phyloP scores from a whole-genome alignment of 2,888 invertebrate species.

The Oeneis ivallda region DNA sequence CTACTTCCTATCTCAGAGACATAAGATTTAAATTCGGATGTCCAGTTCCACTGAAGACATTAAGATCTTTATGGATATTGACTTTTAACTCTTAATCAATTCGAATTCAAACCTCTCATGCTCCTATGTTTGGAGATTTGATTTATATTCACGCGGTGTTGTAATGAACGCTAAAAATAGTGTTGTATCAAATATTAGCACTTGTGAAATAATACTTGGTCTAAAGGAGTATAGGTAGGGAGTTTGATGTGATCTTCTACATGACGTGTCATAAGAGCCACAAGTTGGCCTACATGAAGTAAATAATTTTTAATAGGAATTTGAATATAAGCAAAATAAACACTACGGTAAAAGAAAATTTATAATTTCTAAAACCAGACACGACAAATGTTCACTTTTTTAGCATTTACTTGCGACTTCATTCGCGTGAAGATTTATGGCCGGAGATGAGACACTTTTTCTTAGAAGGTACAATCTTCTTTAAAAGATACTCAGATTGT shows the following conservation, averaged over 20 bases:
- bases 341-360: no score
- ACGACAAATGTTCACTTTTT: no score
- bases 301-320: no score
- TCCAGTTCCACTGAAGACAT: constrained; percentile 15
- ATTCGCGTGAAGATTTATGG: no score
- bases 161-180: constrained; percentile 38
- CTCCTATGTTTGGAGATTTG: constrained; percentile 53
- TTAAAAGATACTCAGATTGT: no score
- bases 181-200: constrained; percentile 34
- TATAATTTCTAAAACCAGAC: no score
- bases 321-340: no score
- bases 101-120: constrained; percentile 63
- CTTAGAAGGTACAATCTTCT: no score
- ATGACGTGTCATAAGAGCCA: no score
- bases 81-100: constrained; percentile 65
- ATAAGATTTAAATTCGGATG: constrained; percentile 11
- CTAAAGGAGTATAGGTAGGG: background rate
- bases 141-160: constrained; percentile 49
- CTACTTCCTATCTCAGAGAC: background rate
- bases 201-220: constrained; percentile 16
- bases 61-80: constrained; percentile 46
- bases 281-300: no score
- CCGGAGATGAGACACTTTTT: no score
- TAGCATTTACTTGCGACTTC: no score
- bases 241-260: background rate